phyloP scores from a whole-genome alignment of 2,113 vertebrate genomes.

The Gavia stellata region DNA sequence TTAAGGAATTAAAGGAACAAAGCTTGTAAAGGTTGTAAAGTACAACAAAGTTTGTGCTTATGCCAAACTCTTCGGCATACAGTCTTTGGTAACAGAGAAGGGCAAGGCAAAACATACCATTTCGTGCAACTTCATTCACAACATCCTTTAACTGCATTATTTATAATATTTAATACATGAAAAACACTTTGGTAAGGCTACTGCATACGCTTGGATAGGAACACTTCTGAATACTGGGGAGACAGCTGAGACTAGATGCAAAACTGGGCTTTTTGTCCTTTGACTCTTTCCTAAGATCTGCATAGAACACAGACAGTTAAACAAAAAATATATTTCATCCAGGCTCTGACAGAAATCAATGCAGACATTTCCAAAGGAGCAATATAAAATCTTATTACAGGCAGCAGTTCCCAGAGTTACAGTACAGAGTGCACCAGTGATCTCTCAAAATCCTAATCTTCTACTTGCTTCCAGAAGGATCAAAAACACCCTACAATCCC shows the following conservation, averaged over 20 bases:
- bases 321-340: not conserved
- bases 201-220: fast-evolving
- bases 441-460: not conserved
- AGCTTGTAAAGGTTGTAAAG: not conserved
- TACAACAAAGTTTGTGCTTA: not conserved
- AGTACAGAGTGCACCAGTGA: not conserved
- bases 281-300: not conserved
- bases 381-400: not conserved
- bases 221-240: not conserved
- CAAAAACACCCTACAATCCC: not conserved
- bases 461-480: not conserved
- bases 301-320: not conserved
- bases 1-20: slow-evolving; percentile 24
- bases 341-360: not conserved
- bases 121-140: not conserved
- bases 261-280: not conserved
- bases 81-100: not conserved
- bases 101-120: not conserved
- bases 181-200: not conserved
- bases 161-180: not conserved
- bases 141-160: not conserved
- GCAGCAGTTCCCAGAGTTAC: not conserved
- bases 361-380: slow-evolving; percentile 8
- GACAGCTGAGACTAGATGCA: not conserved
- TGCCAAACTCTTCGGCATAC: not conserved